Percentiles rank a stretch among this genome's conserved stretches.
phyloP scores from a whole-genome alignment of 1,140 invertebrate species.

The Pogonognathellus flavescens region DNA sequence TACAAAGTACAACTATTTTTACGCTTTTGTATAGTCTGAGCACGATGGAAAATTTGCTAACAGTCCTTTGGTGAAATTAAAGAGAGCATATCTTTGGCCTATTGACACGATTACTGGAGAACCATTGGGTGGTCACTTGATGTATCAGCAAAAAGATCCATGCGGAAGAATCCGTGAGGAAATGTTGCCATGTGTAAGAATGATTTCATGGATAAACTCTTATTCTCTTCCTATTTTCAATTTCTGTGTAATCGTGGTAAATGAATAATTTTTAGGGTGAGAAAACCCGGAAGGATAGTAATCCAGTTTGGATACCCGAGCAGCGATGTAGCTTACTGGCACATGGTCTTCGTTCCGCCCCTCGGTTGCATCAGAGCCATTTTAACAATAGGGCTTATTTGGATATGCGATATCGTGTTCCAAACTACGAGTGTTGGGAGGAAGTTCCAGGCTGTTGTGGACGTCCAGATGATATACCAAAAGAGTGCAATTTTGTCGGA shows the following conservation, averaged over 20 bases:
- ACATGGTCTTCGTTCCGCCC: conserved; percentile 26
- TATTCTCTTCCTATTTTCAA: neutral
- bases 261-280: conserved; percentile 52
- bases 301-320: conserved; percentile 61
- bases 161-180: conserved; percentile 43
- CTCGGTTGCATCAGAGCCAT: conserved; percentile 22
- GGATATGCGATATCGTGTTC: conserved; percentile 58
- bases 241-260: neutral
- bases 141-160: conserved; percentile 45
- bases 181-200: conserved; percentile 63
- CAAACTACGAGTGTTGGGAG: conserved; percentile 65
- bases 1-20: too few species aligned
- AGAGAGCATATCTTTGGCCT: conserved; percentile 63
- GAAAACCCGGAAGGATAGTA: conserved; percentile 39
- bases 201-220: neutral
- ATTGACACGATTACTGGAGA: conserved; percentile 62
- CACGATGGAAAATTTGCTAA: neutral
- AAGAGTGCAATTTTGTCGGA: conserved; percentile 43
- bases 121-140: conserved; percentile 58
- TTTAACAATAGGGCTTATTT: conserved; percentile 59
- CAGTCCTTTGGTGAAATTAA: conserved; percentile 56
- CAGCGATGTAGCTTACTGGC: conserved; percentile 60
- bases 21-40: neutral
- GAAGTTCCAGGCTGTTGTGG: conserved; percentile 59
- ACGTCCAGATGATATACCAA: conserved; percentile 46